Evolutionary conservation across 2,113 vertebrate species (phyloP), one percentile per base, ranked within the genome.

Genomic region (Archocentrus centrarchus): DNA sequence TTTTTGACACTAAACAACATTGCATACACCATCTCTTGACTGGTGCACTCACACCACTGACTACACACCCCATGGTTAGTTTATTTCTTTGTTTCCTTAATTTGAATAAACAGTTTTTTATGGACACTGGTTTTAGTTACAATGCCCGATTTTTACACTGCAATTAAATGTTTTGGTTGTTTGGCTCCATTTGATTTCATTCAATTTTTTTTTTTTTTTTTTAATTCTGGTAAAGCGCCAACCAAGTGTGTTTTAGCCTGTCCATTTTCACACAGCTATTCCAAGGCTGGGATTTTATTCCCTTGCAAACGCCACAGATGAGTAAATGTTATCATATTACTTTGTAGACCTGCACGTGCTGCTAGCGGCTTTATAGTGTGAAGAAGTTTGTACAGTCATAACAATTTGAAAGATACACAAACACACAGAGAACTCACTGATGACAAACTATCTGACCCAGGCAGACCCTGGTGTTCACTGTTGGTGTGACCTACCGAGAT

Each of bases 401-500:
- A 70, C 44, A 30, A 70, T 50, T 30, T 70, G 10, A 50, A 0
- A 17, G 66, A 50, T 4, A 50, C 3, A 2, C 7, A 5, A 30
- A 10, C 15, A 0, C 50, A 55, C 15, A 55, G 7, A 55, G 17
- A 18, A 53, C 17, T 1, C 17, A 55, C 7, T 20, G 18, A 20
- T 2, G 50, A 55, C 7, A 18, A 20, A 9, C 7, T 20, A 3
- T 18, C 17, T 3, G 50, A 53, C 50, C 50, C 17, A 53, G 17
- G 50, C 50, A 55, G 18, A 55, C 18, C 18, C 18, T 55, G 20
- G 53, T n/a, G 20, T 55, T 20, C 53, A 55, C 3, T 50, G 64
- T 44, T 47, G 14, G 37, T 35, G 10, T 35, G 20, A 68, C 97
- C 96, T 93, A 99, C 98, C 98, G 15, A 98, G 88, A 88, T 99